A percentile compares a stretch with the other conserved stretches of the same genome.
Conservation (phyloP, 2,113 vertebrate species). For the Callorhinus ursinus region DNA sequence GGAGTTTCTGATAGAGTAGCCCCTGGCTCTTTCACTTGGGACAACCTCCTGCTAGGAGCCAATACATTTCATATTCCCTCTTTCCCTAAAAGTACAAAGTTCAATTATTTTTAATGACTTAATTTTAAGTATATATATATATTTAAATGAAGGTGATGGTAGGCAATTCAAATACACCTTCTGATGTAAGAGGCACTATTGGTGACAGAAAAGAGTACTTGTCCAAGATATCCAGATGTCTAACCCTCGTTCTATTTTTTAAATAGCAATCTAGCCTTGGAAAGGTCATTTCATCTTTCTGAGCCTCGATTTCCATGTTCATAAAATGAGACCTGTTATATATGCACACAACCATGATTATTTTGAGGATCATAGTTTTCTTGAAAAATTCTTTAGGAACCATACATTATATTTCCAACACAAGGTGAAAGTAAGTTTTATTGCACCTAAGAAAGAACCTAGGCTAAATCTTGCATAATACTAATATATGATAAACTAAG, state of each 20-base stretch:
- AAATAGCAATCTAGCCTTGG: neutral
- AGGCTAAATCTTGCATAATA: neutral
- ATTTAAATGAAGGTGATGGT: neutral
- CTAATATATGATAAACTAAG: neutral
- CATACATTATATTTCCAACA: conserved; percentile 10
- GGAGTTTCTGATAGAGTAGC: neutral
- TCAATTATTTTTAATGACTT: conserved; percentile 58
- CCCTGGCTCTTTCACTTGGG: neutral
- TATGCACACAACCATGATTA: conserved; percentile 5
- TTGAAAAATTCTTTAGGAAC: neutral
- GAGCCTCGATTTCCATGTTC: neutral
- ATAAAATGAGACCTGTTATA: conserved; percentile 18
- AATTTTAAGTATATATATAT: conserved; percentile 26
- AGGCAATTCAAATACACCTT: neutral
- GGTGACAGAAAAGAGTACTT: neutral
- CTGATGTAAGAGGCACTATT: neutral
- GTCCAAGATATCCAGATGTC: neutral
- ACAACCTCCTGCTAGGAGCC: neutral
- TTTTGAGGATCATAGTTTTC: neutral
- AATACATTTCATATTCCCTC: neutral
- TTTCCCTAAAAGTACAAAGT: conserved; percentile 38
- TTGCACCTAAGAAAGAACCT: neutral
- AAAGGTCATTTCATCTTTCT: conserved; percentile 23
- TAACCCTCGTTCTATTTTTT: neutral
- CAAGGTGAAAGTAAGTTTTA: conserved; percentile 14